Evolutionary conservation across 2,797 vertebrate species (phyloP).

Genomic region (Aratinga solstitialis): DNA sequence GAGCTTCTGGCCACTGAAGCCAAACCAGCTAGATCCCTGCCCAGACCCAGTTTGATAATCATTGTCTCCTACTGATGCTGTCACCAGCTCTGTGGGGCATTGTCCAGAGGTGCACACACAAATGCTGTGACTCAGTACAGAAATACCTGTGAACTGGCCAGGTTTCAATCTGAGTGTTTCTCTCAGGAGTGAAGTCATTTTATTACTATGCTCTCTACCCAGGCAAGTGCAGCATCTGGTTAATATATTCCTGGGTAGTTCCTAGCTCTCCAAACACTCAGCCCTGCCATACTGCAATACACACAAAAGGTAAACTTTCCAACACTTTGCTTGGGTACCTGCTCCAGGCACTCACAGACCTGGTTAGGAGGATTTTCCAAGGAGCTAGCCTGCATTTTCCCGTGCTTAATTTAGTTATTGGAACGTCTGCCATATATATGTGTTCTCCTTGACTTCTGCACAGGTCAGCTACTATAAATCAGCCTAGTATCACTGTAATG

Average conservation of each 20-base stretch:
- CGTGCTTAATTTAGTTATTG: constrained; percentile 68
- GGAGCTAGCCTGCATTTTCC: constrained; percentile 55
- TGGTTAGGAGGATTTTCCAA: constrained; percentile 62
- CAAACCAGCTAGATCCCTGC: neutral
- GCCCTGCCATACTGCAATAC: constrained; percentile 10
- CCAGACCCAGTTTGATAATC: neutral
- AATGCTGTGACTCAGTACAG: neutral
- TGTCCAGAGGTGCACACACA: neutral
- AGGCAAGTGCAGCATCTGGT: constrained; percentile 59
- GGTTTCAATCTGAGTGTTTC: constrained; percentile 2
- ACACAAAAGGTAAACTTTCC: constrained; percentile 58
- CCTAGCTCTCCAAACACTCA: constrained; percentile 26
- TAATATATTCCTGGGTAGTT: constrained; percentile 59
- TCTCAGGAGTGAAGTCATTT: constrained; percentile 52
- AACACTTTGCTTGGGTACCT: constrained; percentile 46
- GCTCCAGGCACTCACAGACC: constrained; percentile 49
- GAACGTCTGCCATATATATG: constrained; percentile 64
- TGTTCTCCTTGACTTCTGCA: constrained; percentile 57
- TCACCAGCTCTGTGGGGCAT: neutral
- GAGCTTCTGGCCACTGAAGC: neutral
- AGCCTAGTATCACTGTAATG: constrained; percentile 40
- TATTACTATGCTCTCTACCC: constrained; percentile 24
- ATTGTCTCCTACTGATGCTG: neutral
- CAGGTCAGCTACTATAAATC: constrained; percentile 66
- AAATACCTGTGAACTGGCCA: neutral